Evolutionary conservation across 2,113 vertebrate genomes (phyloP).

Genomic region (Himantopus leucocephalus): DNA sequence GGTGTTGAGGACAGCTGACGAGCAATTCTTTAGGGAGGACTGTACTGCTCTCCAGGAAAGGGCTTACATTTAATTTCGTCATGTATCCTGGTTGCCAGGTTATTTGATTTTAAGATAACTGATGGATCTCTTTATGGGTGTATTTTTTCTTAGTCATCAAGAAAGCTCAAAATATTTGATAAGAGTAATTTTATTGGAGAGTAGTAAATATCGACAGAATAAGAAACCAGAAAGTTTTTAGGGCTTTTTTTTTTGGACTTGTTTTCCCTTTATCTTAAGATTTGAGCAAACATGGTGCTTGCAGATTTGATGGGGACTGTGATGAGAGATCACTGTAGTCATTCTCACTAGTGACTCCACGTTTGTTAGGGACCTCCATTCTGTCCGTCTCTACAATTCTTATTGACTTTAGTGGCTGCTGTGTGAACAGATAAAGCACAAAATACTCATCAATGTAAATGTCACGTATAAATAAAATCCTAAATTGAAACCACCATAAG

Average conservation of each 20-base stretch:
- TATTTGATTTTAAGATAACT: slow-evolving; percentile 53
- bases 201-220: slow-evolving; percentile 6
- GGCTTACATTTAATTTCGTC: slow-evolving; percentile 26
- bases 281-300: neutral
- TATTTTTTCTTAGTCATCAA: slow-evolving; percentile 40
- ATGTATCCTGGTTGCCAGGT: neutral
- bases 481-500: neutral
- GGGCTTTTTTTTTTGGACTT: neutral
- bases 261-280: neutral
- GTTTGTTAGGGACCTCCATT: neutral
- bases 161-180: slow-evolving; percentile 45
- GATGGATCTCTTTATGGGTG: slow-evolving; percentile 8
- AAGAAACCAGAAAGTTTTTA: neutral
- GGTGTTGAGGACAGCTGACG: neutral
- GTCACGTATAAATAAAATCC: slow-evolving; percentile 16
- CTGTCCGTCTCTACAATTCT: neutral
- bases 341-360: neutral
- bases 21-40: neutral
- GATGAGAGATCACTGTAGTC: neutral
- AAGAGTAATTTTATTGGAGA: slow-evolving; percentile 23
- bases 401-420: neutral
- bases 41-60: neutral
- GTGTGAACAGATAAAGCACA: slow-evolving; percentile 7
- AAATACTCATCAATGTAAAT: slow-evolving; percentile 17
- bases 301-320: neutral